Evolutionary conservation across 2,797 vertebrate genomes (phyloP).

Genomic region (Malurus leucopterus): DNA sequence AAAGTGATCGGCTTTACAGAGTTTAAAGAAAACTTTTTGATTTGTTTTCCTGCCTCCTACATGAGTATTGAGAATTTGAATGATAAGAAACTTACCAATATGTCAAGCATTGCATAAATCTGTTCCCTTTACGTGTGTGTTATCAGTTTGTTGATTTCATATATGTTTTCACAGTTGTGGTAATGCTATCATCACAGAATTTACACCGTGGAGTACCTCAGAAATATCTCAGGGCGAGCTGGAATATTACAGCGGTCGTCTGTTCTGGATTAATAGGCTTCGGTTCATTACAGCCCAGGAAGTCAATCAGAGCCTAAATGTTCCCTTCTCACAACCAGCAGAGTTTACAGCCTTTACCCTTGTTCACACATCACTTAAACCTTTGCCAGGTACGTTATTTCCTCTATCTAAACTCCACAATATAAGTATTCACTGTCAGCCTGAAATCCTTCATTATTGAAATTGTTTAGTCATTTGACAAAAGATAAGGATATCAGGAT

Average conservation of each 20-base stretch:
- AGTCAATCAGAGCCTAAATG: slow-evolving; percentile 63
- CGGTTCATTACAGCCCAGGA: slow-evolving; percentile 73
- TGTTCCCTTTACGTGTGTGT: neutral
- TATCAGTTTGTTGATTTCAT: neutral
- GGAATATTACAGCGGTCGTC: slow-evolving; percentile 69
- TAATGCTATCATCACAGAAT: slow-evolving; percentile 30
- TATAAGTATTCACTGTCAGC: neutral
- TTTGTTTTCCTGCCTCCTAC: neutral
- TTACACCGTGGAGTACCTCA: slow-evolving; percentile 70
- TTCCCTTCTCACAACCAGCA: slow-evolving; percentile 67
- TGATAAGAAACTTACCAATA: neutral
- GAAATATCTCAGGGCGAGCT: slow-evolving; percentile 64
- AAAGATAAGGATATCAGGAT: neutral
- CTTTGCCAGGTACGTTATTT: slow-evolving; percentile 70
- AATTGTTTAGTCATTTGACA: neutral
- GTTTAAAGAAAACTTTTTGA: neutral
- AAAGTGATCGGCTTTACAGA: neutral
- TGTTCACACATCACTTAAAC: slow-evolving; percentile 70
- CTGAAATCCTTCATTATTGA: neutral
- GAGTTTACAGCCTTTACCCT: slow-evolving; percentile 69
- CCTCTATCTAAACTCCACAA: neutral
- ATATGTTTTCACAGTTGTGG: slow-evolving; percentile 31
- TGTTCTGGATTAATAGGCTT: slow-evolving; percentile 75
- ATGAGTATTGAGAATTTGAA: neutral
- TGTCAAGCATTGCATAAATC: neutral